Evolutionary conservation across 2,113 vertebrate species (phyloP).

Genomic region (Peromyscus californicus): DNA sequence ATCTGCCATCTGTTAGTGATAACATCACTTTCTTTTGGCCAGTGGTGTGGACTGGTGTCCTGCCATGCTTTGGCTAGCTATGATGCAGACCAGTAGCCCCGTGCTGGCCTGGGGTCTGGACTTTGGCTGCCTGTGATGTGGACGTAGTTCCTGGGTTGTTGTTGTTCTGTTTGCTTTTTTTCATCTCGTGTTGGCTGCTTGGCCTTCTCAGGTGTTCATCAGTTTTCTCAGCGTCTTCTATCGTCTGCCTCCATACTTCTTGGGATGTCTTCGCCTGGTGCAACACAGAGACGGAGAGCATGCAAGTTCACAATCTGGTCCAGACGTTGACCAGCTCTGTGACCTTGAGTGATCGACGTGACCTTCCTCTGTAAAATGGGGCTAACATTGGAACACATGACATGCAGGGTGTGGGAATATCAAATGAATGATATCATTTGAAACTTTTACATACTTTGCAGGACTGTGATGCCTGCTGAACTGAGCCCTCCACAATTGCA

Average conservation of each 20-base stretch:
- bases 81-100: not conserved
- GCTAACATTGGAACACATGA: not conserved
- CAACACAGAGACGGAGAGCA: not conserved
- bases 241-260: not conserved
- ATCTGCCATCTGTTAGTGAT: not conserved
- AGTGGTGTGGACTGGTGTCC: not conserved
- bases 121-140: not conserved
- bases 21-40: not conserved
- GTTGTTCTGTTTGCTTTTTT: not conserved
- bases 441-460: not conserved
- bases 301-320: not conserved
- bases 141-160: not conserved
- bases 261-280: not conserved
- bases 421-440: not conserved
- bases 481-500: not conserved
- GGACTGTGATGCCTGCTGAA: not conserved
- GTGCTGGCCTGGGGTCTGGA: not conserved
- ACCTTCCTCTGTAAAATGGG: not conserved
- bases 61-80: fast-evolving
- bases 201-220: not conserved
- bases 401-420: not conserved
- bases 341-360: not conserved
- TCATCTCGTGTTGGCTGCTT: not conserved
- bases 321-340: not conserved
- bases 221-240: not conserved